Percentiles rank a stretch among this genome's conserved stretches.
Conservation (phyloP, 2,113 vertebrate species). For the Anguilla japonica region DNA sequence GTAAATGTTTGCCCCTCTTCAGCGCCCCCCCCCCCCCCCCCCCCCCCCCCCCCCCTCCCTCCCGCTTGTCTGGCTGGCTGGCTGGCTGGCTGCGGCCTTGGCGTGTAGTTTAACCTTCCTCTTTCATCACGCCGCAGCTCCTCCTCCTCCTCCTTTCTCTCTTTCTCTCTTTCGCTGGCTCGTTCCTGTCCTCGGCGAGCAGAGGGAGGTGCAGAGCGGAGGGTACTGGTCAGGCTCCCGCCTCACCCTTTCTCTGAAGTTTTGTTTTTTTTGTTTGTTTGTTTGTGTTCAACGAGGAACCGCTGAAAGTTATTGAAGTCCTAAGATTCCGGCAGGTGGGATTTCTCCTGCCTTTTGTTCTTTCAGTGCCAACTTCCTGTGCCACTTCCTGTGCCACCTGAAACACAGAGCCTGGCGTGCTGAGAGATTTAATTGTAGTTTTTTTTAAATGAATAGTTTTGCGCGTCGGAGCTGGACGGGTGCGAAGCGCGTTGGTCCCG, state of each 20-base stretch:
- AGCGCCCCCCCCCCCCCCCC: conserved; percentile 58
- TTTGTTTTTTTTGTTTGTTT: neutral
- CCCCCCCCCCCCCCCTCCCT: too few relatives aligned
- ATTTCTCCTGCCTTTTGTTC: conserved; percentile 38
- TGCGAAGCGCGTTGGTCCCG: too few relatives aligned
- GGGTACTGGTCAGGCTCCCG: conserved; percentile 25
- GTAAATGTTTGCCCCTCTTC: conserved; percentile 76
- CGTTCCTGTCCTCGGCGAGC: neutral
- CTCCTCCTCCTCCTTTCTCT: too few relatives aligned
- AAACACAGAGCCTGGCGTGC: too few relatives aligned
- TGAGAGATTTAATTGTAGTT: too few relatives aligned
- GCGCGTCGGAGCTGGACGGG: too few relatives aligned
- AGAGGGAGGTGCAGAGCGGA: neutral
- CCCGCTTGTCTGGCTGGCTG: conserved; percentile 12
- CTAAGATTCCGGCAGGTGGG: conserved; percentile 64
- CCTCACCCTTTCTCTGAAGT: conserved; percentile 47
- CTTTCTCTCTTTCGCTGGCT: conserved; percentile 41
- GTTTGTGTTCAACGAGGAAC: neutral
- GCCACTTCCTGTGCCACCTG: too few relatives aligned
- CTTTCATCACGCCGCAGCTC: conserved; percentile 55
- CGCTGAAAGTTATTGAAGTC: conserved; percentile 6
- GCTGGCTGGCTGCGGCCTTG: conserved; percentile 39
- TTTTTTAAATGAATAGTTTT: too few relatives aligned
- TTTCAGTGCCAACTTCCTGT: too few relatives aligned
- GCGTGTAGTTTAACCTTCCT: conserved; percentile 69